Base-by-base conservation (phyloP, 2,113 vertebrate species). In the Chlorodrepanis virens region DNA sequence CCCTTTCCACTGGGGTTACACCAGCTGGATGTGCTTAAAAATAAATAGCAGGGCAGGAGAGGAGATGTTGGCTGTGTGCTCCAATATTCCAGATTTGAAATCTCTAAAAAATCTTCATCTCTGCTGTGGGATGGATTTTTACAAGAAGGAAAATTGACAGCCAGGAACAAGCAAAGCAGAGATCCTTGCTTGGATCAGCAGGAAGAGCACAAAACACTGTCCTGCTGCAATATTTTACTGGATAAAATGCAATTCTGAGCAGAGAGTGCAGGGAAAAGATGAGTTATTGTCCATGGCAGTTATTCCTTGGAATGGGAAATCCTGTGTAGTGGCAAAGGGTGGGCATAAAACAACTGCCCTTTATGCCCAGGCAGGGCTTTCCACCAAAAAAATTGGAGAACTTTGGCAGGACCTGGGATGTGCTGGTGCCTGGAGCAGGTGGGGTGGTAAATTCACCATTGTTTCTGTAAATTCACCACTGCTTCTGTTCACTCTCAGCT, bases 1-100 rank as follows among this genome's bases (percentile, higher is more conserved):
- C 75, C 33, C 65, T 68, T 60, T 81, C 16, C 42, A 39, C 5
- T 6, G 40, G 29, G n/a, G 27, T 60, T 68, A 39, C 47, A 78
- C 29, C 89, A 94, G 72, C 93, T 96, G 92, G 83, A 93, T 86
- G 28, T 56, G 65, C 71, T 94, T 57, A 82, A 6, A 77, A 72
- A 86, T 56, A 83, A 93, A 79, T 2, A 56, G 35, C 2, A 3
- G 81, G 84, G 37, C n/a, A 63, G 70, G 40, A 68, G 35, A n/a
- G 4, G 60, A 50, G 37, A 12, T 3, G n/a, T 57, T 91, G 65
- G 47, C 52, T 61, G 3, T 13, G 39, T 64, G 61, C 65, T 87
- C 19, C 63, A 45, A 31, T 28, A 33, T 68, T 57, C 25, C 6
- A 9, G 56, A 69, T n/a, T 12, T 71, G 86, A 54, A 83, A 53